Evolutionary conservation across 2,888 invertebrate species (phyloP), one percentile per base, ranked within the genome.

Genomic region (Leucoma salicis): DNA sequence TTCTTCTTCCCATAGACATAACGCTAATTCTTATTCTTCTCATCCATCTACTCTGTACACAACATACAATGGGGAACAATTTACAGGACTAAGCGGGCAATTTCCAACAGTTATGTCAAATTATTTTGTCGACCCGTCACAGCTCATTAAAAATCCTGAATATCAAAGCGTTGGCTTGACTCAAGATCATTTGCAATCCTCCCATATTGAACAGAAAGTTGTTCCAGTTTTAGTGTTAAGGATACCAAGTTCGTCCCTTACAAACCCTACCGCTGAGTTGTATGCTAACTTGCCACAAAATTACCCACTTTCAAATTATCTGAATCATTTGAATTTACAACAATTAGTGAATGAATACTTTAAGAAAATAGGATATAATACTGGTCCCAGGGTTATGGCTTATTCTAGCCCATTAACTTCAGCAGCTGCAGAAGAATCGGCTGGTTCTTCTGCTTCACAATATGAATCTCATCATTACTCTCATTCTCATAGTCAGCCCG

Each of bases 141-240:
- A 90, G 45, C 65, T 90, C 14, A 61, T 90, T 3, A 75, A 77
- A 49, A 81, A 81, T 44, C 86, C 90, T 13, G 85, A 90, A 41
- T 89, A 83, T 41, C 91, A 92, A 61, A 80, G 82, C 31, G 87
- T 90, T 31, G 90, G 89, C 1, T 59, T 92, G 32, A 90, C 87
- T 3, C 77, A 84, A 27, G 84, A 91, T 49, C 76, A 90, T 53
- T 82, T 91, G 15, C 76, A 73, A n/a, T 66, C 77, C 10, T 65
- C 80, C 13, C 78, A 78, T 24, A 63, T 76, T 7, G 75, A 80
- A 39, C 81, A 85, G 29, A 78, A 83, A 58, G 88, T 91, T 1
- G 90, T 92, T 3, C 92, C 92, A 4, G 92, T 92, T 10, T 76
- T 92, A 48, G 90, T 92, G 13, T 61, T 92, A 27, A 83, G 91